phyloP scores from a whole-genome alignment of 2,113 vertebrate genomes.

The Castor canadensis region DNA sequence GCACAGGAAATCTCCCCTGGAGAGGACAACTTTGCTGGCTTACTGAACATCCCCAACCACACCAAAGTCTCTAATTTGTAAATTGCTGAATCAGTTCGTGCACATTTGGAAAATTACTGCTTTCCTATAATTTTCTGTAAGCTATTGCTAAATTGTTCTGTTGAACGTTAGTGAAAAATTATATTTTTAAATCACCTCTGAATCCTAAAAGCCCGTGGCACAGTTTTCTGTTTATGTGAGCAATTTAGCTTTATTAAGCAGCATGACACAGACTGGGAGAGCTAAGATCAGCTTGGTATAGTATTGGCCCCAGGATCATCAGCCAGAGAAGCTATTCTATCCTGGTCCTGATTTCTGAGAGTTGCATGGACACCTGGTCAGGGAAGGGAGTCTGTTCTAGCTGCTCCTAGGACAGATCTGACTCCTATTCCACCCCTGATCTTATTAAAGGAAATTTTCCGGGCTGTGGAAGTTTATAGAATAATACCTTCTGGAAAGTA shows the following conservation, averaged over 20 bases:
- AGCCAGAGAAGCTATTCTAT: conserved; percentile 41
- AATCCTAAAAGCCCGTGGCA: conserved; percentile 74
- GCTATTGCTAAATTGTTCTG: conserved; percentile 61
- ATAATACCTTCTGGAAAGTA: neutral
- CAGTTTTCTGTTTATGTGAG: conserved; percentile 64
- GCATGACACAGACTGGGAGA: conserved; percentile 41
- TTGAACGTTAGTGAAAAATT: conserved; percentile 65
- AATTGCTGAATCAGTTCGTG: conserved; percentile 50
- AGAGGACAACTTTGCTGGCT: conserved; percentile 47
- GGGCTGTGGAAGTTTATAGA: conserved; percentile 23
- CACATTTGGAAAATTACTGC: conserved; percentile 65
- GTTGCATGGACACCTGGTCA: neutral
- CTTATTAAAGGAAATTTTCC: neutral
- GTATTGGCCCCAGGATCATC: conserved; percentile 23
- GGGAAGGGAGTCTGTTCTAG: neutral
- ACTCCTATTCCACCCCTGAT: neutral
- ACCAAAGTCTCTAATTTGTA: conserved; percentile 46
- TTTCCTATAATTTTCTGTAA: conserved; percentile 75
- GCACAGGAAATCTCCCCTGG: neutral
- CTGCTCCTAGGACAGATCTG: neutral
- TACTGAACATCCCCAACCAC: neutral
- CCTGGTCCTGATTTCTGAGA: neutral
- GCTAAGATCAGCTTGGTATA: conserved; percentile 51
- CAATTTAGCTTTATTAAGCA: conserved; percentile 80
- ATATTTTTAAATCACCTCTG: conserved; percentile 67